Conservation (phyloP, 2,888 invertebrate species). For the Tachina fera region DNA sequence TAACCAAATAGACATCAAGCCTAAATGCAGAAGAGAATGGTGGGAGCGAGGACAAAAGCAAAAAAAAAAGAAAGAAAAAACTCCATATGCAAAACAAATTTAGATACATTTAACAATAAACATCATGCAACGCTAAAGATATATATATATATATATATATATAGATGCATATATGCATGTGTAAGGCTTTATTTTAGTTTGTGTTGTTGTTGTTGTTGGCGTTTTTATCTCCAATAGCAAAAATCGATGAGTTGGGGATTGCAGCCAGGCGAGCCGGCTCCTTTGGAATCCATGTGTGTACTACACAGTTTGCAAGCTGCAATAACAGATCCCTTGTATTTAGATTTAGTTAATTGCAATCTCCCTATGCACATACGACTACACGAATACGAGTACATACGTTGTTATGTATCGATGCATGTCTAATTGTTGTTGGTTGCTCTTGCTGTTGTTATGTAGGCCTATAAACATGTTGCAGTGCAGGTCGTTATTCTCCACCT, state of each 20-base stretch:
- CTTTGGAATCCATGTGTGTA: conserved; percentile 18
- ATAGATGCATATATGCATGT: too few species aligned
- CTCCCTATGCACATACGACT: not conserved
- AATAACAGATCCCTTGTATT: conserved; percentile 48
- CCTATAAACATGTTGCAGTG: not conserved
- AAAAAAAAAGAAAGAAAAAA: too few species aligned
- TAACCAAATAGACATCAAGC: conserved; percentile 26
- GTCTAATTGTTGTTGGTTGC: conserved; percentile 37
- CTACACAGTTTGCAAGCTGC: conserved; percentile 31
- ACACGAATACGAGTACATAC: too few species aligned
- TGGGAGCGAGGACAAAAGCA: not conserved
- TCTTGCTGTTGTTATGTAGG: conserved; percentile 14
- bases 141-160: too few species aligned
- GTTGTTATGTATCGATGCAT: conserved; percentile 18
- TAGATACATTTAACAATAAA: conserved; percentile 67
- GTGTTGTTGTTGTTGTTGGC: not conserved
- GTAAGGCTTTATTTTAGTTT: not conserved
- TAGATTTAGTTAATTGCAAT: conserved; percentile 70
- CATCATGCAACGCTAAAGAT: conserved; percentile 41
- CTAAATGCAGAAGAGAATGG: not conserved
- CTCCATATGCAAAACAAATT: conserved; percentile 36
- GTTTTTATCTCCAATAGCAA: conserved; percentile 37
- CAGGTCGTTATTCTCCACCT: not conserved
- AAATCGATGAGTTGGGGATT: conserved; percentile 59
- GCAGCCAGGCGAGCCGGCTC: conserved; percentile 16